Base-by-base conservation (phyloP, 2,888 invertebrate genomes). In the Holacanthella duospinosa region DNA sequence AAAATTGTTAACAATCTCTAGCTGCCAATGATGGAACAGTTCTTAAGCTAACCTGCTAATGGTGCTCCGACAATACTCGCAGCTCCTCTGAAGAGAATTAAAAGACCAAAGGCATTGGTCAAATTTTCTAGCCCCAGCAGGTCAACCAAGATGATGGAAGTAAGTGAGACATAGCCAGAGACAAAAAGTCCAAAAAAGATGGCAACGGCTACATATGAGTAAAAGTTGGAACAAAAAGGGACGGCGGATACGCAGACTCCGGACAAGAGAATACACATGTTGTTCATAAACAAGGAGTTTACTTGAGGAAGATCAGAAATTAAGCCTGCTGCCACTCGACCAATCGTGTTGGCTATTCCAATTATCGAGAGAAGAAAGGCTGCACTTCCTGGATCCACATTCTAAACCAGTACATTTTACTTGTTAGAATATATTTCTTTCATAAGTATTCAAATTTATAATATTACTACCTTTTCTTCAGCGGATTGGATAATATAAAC, bases 101-200 rank as follows among this genome's bases (percentile, higher is more conserved):
- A 82, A 68, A 97, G 82, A 16, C 97, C 97, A 79, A 97, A 99
- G 56, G 96, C 95, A 78, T 93, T 97, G 56, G 97, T 97, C 72
- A 99, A 80, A 77, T 90, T 90, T 76, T 96, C 95, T 76, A 99
- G 80, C 1, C 97, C 97, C 57, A 99, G 83, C 43, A 97, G 82
- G 78, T 99, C 96, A 72, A 96, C 95, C 67, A 99, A 83, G 76
- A 97, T 94, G 76, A 97, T 96, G 58, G 97, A 97, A 53, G 97
- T 97, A 64, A 99, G 81, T 12, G 96, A 95, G 75, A 99, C 95
- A 80, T 93, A 97, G 67, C 95, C 80, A 88, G 89, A 91, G 72
- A 93, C 87, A 74, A 93, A 92, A 70, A 95, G 81, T 66, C 95
- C 96, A 77, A 95, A 96, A 75, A 90, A 87, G 70, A 92, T 82